phyloP scores from a whole-genome alignment of 2,797 vertebrate species.

The Anas acuta region DNA sequence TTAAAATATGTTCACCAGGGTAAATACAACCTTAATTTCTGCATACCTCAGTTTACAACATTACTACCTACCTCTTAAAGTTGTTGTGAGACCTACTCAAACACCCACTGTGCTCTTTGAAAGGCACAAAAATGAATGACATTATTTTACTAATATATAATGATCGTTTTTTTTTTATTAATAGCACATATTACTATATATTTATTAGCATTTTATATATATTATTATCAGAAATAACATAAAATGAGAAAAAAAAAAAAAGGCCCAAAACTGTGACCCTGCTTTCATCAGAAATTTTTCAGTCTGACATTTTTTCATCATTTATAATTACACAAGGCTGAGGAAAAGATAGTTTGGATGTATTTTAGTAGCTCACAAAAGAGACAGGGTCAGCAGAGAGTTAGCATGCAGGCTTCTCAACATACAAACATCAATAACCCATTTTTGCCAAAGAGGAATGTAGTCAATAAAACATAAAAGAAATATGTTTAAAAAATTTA shows the following conservation, averaged over 20 bases:
- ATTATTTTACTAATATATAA: not conserved
- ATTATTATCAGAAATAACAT: not conserved
- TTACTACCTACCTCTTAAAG: not conserved
- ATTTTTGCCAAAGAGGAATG: not conserved
- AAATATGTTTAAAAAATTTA: not conserved
- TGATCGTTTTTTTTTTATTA: not conserved
- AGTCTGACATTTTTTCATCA: not conserved
- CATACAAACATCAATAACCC: constrained; percentile 7
- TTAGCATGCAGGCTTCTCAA: not conserved
- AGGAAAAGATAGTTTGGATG: not conserved
- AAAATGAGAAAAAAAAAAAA: not conserved
- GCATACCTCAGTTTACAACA: not conserved
- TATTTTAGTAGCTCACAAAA: constrained; percentile 5
- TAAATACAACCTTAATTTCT: not conserved
- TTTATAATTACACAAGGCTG: not conserved
- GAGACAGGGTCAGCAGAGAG: not conserved
- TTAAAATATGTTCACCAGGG: not conserved
- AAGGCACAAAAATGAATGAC: not conserved
- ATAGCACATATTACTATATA: not conserved
- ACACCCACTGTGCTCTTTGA: not conserved
- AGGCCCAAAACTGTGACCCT: not conserved
- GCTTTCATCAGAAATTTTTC: not conserved
- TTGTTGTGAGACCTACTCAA: not conserved
- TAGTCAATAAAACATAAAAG: constrained; percentile 32
- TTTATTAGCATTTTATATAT: not conserved